phyloP scores from a whole-genome alignment of 2,113 vertebrate species.

The Periophthalmus modestus region DNA sequence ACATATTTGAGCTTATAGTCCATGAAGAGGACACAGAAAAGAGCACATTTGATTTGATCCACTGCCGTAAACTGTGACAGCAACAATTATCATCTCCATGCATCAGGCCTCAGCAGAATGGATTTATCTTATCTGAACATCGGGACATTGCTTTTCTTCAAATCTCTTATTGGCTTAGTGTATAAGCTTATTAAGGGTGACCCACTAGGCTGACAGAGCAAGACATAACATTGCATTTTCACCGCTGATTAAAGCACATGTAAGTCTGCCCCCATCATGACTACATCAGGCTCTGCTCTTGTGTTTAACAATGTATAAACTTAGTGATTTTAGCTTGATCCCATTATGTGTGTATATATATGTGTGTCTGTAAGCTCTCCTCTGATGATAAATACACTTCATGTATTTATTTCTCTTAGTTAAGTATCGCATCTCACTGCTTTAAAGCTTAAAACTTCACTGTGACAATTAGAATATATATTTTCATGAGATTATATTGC shows the following conservation, averaged over 20 bases:
- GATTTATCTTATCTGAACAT: constrained; percentile 70
- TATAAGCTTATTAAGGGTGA: constrained; percentile 68
- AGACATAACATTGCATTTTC: constrained; percentile 59
- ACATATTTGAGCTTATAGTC: constrained; percentile 1
- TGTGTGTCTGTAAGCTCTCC: constrained; percentile 11
- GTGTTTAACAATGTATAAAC: constrained; percentile 27
- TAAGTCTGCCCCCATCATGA: constrained; percentile 9
- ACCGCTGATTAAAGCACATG: constrained; percentile 45
- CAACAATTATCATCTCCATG: constrained; percentile 48
- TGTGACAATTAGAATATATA: neutral
- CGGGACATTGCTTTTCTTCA: constrained; percentile 60
- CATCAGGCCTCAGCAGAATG: constrained; percentile 37
- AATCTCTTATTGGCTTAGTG: constrained; percentile 67
- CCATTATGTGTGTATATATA: constrained; percentile 37
- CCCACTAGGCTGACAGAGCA: constrained; percentile 54
- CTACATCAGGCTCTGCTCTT: constrained; percentile 31
- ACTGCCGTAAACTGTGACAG: constrained; percentile 52
- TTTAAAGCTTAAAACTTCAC: neutral
- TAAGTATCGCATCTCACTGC: neutral
- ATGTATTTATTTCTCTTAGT: neutral
- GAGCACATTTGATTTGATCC: constrained; percentile 59
- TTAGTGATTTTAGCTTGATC: constrained; percentile 40
- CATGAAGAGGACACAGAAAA: constrained; percentile 37
- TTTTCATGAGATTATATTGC: neutral
- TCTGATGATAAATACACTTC: neutral